Base-by-base conservation (phyloP, 2,113 vertebrate species). In the Indri indri region DNA sequence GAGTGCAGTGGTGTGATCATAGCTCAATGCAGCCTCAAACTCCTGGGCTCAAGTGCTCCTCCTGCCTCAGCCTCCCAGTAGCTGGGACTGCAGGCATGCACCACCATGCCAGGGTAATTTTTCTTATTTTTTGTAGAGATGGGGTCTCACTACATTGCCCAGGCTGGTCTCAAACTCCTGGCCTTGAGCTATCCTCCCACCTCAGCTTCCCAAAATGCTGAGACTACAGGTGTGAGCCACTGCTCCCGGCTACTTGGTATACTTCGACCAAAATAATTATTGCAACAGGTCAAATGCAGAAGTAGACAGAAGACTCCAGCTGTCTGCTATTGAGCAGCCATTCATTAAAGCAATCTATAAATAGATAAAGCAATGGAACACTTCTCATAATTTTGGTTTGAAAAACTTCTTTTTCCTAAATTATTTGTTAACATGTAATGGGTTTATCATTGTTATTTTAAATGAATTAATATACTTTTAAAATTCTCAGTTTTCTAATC, bases 361-460 rank as follows among this genome's bases (percentile, higher is more conserved):
- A 37, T 57, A 68, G 23, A 50, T 30, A 94, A 93, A 82, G 42
- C 34, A 95, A 84, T 80, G 74, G 73, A 52, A 81, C 50, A 73
- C 22, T 71, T 89, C 74, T 88, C 81, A 70, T 25, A 94, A 74
- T 4, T 84, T 23, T 61, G 27, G 86, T 90, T 65, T 40, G 4
- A n/a, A 74, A 82, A 73, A 76, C 23, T 70, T 63, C 45, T 68
- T 94, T 94, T 91, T 88, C 63, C 88, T 88, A 92, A 94, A 91
- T 81, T 74, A 81, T 70, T 79, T 80, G 47, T 83, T 91, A 92
- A 83, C 9, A 79, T 83, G n/a, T 89, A 68, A 89, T 66, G 45
- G 23, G 20, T 73, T 92, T 96, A 90, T 81, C 42, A 22, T 18
- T 86, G 25, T 74, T 92, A 73, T 84, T 84, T 88, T 88, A 66